These are phyloP conservation scores for Hirtodrosophila trivittata DNA, from an alignment of 2,888 invertebrate species.

Conservation along the genomic window DNA sequence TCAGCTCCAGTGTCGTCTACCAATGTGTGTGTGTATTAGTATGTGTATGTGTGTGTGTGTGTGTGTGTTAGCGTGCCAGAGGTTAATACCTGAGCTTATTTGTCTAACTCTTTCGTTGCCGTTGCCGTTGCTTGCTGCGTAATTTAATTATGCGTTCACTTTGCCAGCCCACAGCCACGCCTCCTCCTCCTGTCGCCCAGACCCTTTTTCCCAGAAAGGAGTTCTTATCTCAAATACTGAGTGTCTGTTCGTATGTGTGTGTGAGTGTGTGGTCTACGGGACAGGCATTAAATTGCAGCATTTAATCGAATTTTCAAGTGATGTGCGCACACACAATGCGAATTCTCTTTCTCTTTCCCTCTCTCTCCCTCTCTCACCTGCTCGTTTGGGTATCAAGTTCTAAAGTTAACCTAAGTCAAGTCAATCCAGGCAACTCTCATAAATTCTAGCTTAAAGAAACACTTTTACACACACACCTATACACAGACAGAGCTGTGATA, in stretches of 20 bases:
- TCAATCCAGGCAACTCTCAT: slow-evolving; percentile 54
- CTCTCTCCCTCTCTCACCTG: background rate
- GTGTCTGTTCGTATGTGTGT: slow-evolving; percentile 44
- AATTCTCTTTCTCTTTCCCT: slow-evolving; percentile 3
- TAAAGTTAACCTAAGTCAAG: slow-evolving; percentile 43
- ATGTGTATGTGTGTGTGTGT: slow-evolving; percentile 29
- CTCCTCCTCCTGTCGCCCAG: background rate
- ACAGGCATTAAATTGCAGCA: slow-evolving; percentile 76
- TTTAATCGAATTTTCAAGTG: slow-evolving; percentile 77
- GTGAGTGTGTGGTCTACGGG: slow-evolving; percentile 39
- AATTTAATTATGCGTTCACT: slow-evolving; percentile 84
- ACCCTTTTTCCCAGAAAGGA: slow-evolving; percentile 12
- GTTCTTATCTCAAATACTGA: slow-evolving; percentile 76
- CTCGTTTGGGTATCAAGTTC: slow-evolving; percentile 33
- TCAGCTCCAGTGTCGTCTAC: slow-evolving; percentile 32
- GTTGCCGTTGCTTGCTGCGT: slow-evolving; percentile 70
- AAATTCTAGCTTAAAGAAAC: slow-evolving; percentile 53
- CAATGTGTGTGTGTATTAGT: background rate
- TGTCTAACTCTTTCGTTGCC: slow-evolving; percentile 84
- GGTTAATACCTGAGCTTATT: slow-evolving; percentile 85
- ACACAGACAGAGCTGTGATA: slow-evolving; percentile 5
- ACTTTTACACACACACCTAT: slow-evolving; percentile 9
- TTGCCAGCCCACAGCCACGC: slow-evolving; percentile 65
- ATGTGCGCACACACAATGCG: slow-evolving; percentile 44
- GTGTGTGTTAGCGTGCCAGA: slow-evolving; percentile 73